Conservation (phyloP, 2,888 invertebrate genomes). For the Volucella inanis region DNA sequence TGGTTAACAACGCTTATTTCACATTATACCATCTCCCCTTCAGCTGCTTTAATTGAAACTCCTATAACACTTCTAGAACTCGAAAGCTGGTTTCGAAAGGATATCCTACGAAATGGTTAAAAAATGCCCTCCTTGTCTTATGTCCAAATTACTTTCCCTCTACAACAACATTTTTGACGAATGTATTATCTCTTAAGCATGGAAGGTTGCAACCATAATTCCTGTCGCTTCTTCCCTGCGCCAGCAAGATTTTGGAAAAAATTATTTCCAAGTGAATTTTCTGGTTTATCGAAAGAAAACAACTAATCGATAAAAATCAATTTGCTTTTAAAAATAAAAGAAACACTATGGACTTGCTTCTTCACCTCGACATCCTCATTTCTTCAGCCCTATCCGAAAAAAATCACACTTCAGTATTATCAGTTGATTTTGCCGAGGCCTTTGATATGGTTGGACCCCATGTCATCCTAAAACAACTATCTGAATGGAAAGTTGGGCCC, state of each 20-base stretch:
- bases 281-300: too few species aligned
- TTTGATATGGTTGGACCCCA: not conserved
- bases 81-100: not conserved
- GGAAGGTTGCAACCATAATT: not conserved
- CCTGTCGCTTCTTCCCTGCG: too few species aligned
- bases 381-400: too few species aligned
- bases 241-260: too few species aligned
- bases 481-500: too few species aligned
- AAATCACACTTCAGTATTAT: constrained; percentile 3
- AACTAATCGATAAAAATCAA: too few species aligned
- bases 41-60: not conserved
- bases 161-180: constrained; percentile 10
- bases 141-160: constrained; percentile 11
- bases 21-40: not conserved
- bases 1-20: not conserved
- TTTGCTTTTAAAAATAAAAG: too few species aligned
- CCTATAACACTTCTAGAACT: constrained; percentile 1
- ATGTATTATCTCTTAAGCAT: not conserved
- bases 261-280: too few species aligned
- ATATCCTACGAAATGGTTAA: not conserved
- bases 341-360: not conserved
- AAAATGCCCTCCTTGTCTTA: not conserved
- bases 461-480: too few species aligned
- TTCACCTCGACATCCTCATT: constrained; percentile 17
- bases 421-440: constrained; percentile 9